Conservation (phyloP, 1,140 invertebrate genomes). For the Drosophila kepulauana region DNA sequence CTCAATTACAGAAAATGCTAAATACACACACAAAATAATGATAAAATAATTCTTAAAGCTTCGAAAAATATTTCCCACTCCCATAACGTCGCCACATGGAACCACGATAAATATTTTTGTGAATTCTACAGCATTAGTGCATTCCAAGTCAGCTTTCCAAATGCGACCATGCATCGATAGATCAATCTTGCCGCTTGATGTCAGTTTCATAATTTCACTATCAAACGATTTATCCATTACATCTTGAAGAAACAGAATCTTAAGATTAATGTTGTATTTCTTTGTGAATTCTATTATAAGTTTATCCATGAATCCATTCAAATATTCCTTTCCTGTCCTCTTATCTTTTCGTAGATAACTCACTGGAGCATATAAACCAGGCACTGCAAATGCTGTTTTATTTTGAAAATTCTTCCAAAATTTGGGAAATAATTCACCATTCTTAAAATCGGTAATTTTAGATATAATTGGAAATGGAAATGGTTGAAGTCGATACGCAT, state of each 20-base stretch:
- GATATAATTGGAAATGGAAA: slow-evolving; percentile 2
- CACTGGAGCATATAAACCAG: background rate
- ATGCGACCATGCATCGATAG: background rate
- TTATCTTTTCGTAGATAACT: background rate
- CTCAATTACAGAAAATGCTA: slow-evolving; percentile 28
- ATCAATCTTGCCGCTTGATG: background rate
- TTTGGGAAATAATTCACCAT: background rate
- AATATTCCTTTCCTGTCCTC: background rate
- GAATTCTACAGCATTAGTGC: background rate
- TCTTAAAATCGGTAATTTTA: background rate
- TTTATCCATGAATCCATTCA: background rate
- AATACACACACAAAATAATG: slow-evolving; percentile 21
- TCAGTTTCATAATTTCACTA: background rate
- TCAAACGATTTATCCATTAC: too few relatives aligned
- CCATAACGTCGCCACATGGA: slow-evolving; percentile 17
- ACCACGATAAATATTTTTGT: slow-evolving; percentile 22
- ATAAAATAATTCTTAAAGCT: background rate
- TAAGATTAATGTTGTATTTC: slow-evolving; percentile 3
- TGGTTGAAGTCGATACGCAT: slow-evolving; percentile 13
- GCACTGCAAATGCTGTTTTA: slow-evolving; percentile 7
- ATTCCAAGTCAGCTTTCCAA: background rate
- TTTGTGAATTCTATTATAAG: slow-evolving; percentile 5
- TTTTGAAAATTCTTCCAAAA: slow-evolving; percentile 8
- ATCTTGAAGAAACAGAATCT: background rate
- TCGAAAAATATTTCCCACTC: slow-evolving; percentile 5